Base-by-base conservation (phyloP, 2,797 vertebrate genomes). In the Rhinogobio ventralis region DNA sequence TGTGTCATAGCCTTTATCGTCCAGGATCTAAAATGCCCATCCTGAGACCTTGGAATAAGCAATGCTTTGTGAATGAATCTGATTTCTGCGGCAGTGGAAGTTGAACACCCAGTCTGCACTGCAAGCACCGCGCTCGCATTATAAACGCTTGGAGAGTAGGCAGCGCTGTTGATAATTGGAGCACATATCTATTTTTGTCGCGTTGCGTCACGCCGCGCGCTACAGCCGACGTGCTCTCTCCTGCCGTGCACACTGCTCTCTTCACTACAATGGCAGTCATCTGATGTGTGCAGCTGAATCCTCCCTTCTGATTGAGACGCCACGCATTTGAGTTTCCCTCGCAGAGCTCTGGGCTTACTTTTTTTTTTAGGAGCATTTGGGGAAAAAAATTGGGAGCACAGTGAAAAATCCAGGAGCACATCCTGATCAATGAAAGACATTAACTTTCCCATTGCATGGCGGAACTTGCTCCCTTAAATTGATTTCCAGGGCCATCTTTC, bases 101-200 rank as follows among this genome's bases (percentile, higher is more conserved):
- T 8, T 75, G 72, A 13, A 23, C 17, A 53, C 20, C 7, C 51
- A 33, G 33, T 57, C 20, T 57, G 51, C 53, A 57, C 51, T 57
- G 74, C 33, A 15, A n/a, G 20, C 20, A 7, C 15, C 1, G 3
- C 13, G 7, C 51, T 5, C 74, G 2, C 72, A 74, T 74, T 15
- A 55, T 14, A 75, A 75, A 39, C 51, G 30, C 73, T 75, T 9
- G 11, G 49, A 75, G 74, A 77, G 75, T 42, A 60, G 33, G 36
- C 55, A 60, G 55, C 55, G 11, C 75, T 77, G 55, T 4, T 77
- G 36, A 42, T 77, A 77, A 62, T 77, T 77, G 75, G 75, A 77
- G 55, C 75, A 62, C 75, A 77, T 11, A 42, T 77, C 55, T 62
- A 77, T 77, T 77, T 77, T 77, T 77, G 75, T 60, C 7, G 36